A percentile compares a stretch with the other conserved stretches of the same genome.
Conservation (phyloP, 2,888 invertebrate genomes). For the Apodemia zela region DNA sequence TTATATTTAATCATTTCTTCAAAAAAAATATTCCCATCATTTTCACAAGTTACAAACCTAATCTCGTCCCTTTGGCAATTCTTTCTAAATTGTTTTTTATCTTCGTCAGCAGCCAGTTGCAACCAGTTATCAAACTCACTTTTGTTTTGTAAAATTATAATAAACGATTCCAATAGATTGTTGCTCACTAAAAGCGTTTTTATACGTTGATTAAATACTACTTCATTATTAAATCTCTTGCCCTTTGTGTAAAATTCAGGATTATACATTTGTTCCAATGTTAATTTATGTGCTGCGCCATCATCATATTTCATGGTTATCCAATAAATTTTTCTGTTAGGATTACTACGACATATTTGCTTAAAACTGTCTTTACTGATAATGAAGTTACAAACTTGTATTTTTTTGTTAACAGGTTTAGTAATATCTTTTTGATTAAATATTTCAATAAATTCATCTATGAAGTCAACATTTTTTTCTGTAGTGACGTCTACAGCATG, state of each 20-base stretch:
- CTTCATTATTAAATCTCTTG: constrained; percentile 2
- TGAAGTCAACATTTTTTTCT: not conserved
- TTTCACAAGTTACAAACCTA: constrained; percentile 7
- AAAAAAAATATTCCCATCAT: not conserved
- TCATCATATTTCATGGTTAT: not conserved
- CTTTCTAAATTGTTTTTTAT: constrained; percentile 1
- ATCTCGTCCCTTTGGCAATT: not conserved
- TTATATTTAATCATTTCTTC: not conserved
- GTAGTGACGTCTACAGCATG: not conserved
- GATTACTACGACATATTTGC: not conserved
- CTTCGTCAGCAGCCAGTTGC: not conserved
- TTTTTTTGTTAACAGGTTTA: not conserved
- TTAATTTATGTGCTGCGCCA: not conserved
- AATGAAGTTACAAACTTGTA: not conserved
- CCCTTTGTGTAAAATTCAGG: constrained; percentile 1
- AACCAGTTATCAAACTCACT: constrained; percentile 8
- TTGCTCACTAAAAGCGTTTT: not conserved
- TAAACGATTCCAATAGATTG: not conserved
- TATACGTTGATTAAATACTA: not conserved
- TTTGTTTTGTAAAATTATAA: not conserved
- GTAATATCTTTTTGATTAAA: not conserved
- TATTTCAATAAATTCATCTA: not conserved
- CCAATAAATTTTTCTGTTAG: not conserved
- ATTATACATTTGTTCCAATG: not conserved
- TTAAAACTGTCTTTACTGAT: not conserved